Conservation (phyloP, 1,140 invertebrate genomes). For the Achatina immaculata region DNA sequence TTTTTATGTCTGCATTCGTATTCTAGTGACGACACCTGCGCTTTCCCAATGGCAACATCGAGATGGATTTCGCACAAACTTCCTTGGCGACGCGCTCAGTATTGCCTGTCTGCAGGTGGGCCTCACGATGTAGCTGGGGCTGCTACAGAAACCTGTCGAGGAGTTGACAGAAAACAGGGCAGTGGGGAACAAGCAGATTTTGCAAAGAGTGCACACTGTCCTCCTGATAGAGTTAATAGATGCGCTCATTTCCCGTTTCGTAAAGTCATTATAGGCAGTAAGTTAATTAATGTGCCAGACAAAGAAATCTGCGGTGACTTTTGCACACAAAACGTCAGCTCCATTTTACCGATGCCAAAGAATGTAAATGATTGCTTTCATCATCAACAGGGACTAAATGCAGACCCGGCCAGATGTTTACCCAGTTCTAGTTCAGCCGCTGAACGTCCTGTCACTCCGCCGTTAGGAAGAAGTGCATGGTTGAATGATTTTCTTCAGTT, state of each 20-base stretch:
- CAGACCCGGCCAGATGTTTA: neutral
- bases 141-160: too few species aligned
- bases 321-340: neutral
- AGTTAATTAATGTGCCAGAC: neutral
- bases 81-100: neutral
- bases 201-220: too few species aligned
- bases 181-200: too few species aligned
- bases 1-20: too few species aligned
- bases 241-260: neutral
- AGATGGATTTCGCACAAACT: neutral
- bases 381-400: neutral
- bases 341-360: neutral
- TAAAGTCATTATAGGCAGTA: neutral
- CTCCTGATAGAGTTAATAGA: neutral
- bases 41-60: neutral
- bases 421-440: neutral
- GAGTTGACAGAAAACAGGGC: too few species aligned
- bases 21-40: neutral
- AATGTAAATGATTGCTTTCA: neutral
- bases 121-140: too few species aligned
- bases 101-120: neutral
- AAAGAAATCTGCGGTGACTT: neutral
- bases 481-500: neutral
- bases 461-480: neutral
- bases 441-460: neutral